Conservation (phyloP, 2,888 invertebrate species). For the Ophion ventricosus region DNA sequence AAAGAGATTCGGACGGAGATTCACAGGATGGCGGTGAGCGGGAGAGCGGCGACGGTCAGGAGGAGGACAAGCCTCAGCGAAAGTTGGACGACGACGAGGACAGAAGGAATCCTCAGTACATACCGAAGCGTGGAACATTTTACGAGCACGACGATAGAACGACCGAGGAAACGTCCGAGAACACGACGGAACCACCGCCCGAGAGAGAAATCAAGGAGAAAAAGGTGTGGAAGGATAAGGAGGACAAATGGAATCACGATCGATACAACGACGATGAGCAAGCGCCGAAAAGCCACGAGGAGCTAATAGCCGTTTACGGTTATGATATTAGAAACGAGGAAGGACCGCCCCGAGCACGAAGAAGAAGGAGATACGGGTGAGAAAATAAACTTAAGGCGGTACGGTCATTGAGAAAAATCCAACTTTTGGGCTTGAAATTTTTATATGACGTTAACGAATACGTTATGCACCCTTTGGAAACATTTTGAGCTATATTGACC, state of each 20-base stretch:
- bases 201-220: constrained; percentile 81
- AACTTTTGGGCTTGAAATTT: too few species aligned
- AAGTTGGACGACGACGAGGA: constrained; percentile 97
- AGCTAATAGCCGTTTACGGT: constrained; percentile 93
- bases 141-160: constrained; percentile 98
- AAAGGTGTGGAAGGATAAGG: constrained; percentile 85
- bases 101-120: constrained; percentile 97
- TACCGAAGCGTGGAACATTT: constrained; percentile 97
- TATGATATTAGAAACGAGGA: constrained; percentile 98
- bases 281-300: constrained; percentile 93
- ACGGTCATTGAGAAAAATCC: too few species aligned
- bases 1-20: constrained; percentile 76
- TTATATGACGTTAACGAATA: too few species aligned
- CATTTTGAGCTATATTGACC: too few species aligned
- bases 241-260: constrained; percentile 94
- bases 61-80: constrained; percentile 86
- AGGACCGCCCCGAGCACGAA: constrained; percentile 93
- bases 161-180: constrained; percentile 85
- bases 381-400: constrained; percentile 5
- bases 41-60: constrained; percentile 82
- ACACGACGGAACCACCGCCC: constrained; percentile 72
- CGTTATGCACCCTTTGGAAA: too few species aligned
- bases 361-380: constrained; percentile 94
- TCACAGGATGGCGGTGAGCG: constrained; percentile 80
- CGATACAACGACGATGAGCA: constrained; percentile 92